phyloP scores from a whole-genome alignment of 1,140 invertebrate genomes.

The Stegodyphus mimosarum region DNA sequence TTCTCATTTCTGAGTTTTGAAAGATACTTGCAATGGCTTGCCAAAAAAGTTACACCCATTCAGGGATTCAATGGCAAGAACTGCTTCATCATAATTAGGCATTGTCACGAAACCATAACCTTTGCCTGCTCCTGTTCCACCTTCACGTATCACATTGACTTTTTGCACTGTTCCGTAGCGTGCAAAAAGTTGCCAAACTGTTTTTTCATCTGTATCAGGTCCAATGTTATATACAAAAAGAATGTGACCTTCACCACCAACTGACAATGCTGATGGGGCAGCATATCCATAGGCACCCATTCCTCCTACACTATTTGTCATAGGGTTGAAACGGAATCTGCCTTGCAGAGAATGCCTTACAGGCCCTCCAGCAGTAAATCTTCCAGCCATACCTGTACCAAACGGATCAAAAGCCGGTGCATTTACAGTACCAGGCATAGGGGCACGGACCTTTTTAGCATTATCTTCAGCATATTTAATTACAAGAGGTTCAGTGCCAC shows the following conservation, averaged over 20 bases:
- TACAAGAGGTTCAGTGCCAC: conserved; percentile 82
- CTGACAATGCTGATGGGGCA: conserved; percentile 49
- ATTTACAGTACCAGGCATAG: not conserved
- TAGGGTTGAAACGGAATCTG: conserved; percentile 58
- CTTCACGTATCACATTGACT: conserved; percentile 68
- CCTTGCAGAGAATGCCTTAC: conserved; percentile 46
- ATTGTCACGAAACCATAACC: conserved; percentile 71
- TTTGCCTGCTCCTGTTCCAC: conserved; percentile 67
- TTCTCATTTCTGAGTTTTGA: conserved; percentile 64
- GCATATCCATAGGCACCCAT: conserved; percentile 26
- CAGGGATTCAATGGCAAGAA: conserved; percentile 68
- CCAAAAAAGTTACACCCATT: conserved; percentile 68
- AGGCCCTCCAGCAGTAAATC: conserved; percentile 46
- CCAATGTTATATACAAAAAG: conserved; percentile 71
- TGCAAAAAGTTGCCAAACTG: conserved; percentile 68
- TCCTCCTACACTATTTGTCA: conserved; percentile 40
- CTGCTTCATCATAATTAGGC: conserved; percentile 69
- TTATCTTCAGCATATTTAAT: conserved; percentile 94
- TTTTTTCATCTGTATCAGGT: conserved; percentile 67
- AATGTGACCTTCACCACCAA: conserved; percentile 59
- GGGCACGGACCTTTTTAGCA: conserved; percentile 73
- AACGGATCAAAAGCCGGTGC: conserved; percentile 23
- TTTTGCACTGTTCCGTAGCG: conserved; percentile 69
- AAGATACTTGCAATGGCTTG: conserved; percentile 69
- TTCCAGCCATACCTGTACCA: conserved; percentile 11